Evolutionary conservation across 1,140 invertebrate species (phyloP).

Genomic region (Brachionus manjavacas): DNA sequence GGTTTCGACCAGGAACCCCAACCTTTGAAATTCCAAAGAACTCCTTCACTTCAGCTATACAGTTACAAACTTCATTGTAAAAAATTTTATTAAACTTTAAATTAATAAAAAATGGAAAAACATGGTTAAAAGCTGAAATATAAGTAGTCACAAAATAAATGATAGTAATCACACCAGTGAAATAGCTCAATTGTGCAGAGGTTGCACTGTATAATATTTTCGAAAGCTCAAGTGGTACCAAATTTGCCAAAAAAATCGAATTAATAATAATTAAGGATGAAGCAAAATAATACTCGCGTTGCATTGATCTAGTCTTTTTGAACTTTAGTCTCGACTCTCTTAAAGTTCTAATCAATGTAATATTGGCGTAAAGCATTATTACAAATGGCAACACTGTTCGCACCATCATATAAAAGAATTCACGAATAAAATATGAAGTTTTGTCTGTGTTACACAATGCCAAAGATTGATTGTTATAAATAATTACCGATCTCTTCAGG

Average conservation of each 20-base stretch:
- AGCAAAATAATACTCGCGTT: neutral
- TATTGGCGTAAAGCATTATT: neutral
- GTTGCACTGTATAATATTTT: neutral
- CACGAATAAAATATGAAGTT: neutral
- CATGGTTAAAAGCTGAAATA: neutral
- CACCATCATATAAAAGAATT: neutral
- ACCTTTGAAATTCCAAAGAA: neutral
- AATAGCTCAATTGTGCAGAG: neutral
- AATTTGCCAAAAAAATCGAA: neutral
- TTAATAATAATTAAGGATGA: neutral
- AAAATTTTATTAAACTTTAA: conserved; percentile 19
- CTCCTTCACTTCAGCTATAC: neutral
- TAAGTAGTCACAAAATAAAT: neutral
- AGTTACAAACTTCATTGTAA: neutral
- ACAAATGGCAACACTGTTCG: neutral
- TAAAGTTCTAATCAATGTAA: neutral
- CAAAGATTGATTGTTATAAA: neutral
- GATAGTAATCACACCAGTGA: neutral
- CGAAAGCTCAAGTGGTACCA: neutral
- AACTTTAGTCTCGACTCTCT: neutral
- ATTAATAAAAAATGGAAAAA: neutral
- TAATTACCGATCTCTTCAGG: neutral
- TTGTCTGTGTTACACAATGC: neutral
- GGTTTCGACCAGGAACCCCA: neutral
- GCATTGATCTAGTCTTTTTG: neutral